Evolutionary conservation across 2,113 vertebrate species (phyloP).

Genomic region (Brachirus orientalis): DNA sequence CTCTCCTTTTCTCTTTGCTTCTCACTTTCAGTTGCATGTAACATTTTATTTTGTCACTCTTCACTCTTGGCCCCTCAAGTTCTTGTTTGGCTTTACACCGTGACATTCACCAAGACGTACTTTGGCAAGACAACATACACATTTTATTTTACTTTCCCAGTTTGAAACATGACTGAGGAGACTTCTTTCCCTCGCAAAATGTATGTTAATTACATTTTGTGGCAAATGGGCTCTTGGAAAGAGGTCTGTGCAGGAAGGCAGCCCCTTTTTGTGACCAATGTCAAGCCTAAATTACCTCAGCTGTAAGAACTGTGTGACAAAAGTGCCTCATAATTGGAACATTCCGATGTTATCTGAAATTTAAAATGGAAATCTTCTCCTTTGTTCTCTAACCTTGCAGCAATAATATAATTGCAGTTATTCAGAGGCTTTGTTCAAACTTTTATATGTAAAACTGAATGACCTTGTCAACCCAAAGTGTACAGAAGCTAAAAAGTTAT

Average conservation of each 20-base stretch:
- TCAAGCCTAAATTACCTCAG: conserved; percentile 37
- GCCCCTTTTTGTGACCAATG: conserved; percentile 40
- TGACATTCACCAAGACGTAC: conserved; percentile 1
- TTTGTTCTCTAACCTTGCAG: conserved; percentile 8
- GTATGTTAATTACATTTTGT: conserved; percentile 36
- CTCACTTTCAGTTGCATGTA: background rate
- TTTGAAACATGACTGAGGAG: background rate
- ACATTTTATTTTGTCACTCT: background rate
- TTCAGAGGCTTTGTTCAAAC: conserved; percentile 12
- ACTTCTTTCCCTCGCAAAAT: conserved; percentile 5
- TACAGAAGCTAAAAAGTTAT: too few species aligned
- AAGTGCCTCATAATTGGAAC: conserved; percentile 39
- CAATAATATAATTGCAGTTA: background rate
- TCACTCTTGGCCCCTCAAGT: background rate
- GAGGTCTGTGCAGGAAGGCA: conserved; percentile 15
- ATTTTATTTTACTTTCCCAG: conserved; percentile 21
- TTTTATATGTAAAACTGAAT: conserved; percentile 23
- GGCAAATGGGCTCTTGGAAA: conserved; percentile 20
- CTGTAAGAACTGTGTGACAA: conserved; percentile 23
- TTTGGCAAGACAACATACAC: background rate
- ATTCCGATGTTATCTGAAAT: conserved; percentile 44
- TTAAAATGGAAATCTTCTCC: conserved; percentile 26
- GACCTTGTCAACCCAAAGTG: background rate
- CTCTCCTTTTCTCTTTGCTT: background rate
- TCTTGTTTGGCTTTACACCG: background rate